Evolutionary conservation across 2,888 invertebrate genomes (phyloP).

Genomic region (Lymantria dispar): DNA sequence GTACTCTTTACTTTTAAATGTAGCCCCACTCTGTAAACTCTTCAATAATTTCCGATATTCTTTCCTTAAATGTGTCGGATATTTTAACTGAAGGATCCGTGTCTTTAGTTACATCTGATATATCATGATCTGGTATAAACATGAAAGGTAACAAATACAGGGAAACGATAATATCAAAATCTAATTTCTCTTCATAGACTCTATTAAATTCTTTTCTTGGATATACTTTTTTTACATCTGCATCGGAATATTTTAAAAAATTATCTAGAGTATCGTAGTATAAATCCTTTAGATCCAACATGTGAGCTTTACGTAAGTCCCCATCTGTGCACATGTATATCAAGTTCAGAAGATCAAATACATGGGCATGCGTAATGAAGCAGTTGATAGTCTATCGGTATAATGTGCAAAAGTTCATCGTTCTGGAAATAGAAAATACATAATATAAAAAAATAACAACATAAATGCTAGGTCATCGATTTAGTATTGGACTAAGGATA

Average conservation of each 20-base stretch:
- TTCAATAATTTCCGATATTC: constrained; percentile 41
- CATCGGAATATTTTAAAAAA: too few species aligned
- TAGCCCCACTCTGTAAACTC: constrained; percentile 43
- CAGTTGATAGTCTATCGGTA: constrained; percentile 50
- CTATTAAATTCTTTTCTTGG: too few species aligned
- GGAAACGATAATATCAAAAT: background rate
- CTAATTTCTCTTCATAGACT: constrained; percentile 17
- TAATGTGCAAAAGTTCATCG: constrained; percentile 36
- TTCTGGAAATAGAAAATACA: constrained; percentile 44
- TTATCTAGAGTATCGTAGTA: too few species aligned
- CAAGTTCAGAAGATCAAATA: constrained; percentile 48
- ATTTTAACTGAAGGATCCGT: constrained; percentile 19
- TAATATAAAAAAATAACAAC: background rate
- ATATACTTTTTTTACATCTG: constrained; percentile 47
- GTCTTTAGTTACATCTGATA: constrained; percentile 26
- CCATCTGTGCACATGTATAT: constrained; percentile 44
- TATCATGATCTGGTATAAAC: constrained; percentile 35
- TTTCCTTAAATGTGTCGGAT: constrained; percentile 27
- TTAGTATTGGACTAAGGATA: too few species aligned
- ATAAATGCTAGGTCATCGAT: too few species aligned
- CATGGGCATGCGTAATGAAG: constrained; percentile 43
- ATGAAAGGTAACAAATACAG: constrained; percentile 27
- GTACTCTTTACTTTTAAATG: too few species aligned
- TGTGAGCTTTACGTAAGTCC: constrained; percentile 43
- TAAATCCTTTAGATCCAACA: too few species aligned